Evolutionary conservation across 2,113 vertebrate species (phyloP).

Genomic region (Seriola rivoliana): DNA sequence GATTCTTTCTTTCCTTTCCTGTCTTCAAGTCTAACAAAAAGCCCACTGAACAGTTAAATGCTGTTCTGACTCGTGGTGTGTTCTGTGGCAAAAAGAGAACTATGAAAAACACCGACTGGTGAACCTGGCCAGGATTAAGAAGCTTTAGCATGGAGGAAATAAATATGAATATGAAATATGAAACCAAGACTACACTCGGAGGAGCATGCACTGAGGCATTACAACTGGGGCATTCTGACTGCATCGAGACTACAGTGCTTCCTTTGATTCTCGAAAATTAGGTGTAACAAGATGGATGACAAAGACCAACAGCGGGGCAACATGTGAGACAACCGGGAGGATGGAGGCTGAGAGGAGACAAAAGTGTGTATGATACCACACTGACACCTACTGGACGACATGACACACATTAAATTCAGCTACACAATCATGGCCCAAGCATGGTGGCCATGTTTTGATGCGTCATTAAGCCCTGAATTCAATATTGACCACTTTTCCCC

Average conservation of each 20-base stretch:
- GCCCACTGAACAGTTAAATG: background rate
- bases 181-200: slow-evolving; percentile 6
- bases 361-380: slow-evolving; percentile 48
- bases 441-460: background rate
- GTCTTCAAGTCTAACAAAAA: background rate
- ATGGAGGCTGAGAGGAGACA: slow-evolving; percentile 57
- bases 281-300: slow-evolving; percentile 75
- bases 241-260: slow-evolving; percentile 6
- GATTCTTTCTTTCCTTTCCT: background rate
- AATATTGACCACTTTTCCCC: background rate
- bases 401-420: slow-evolving; percentile 11
- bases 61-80: background rate
- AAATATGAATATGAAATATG: background rate
- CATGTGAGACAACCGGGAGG: slow-evolving; percentile 49
- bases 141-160: background rate
- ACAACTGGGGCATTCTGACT: background rate
- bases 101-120: background rate
- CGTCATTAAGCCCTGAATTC: background rate
- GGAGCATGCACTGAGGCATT: slow-evolving; percentile 23
- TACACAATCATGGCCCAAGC: background rate
- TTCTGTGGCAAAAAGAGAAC: slow-evolving; percentile 1
- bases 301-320: slow-evolving; percentile 41
- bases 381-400: slow-evolving; percentile 80
- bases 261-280: slow-evolving; percentile 43
- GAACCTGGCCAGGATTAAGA: slow-evolving; percentile 3